phyloP scores from a whole-genome alignment of 2,888 invertebrate genomes.

The Nomada flava region DNA sequence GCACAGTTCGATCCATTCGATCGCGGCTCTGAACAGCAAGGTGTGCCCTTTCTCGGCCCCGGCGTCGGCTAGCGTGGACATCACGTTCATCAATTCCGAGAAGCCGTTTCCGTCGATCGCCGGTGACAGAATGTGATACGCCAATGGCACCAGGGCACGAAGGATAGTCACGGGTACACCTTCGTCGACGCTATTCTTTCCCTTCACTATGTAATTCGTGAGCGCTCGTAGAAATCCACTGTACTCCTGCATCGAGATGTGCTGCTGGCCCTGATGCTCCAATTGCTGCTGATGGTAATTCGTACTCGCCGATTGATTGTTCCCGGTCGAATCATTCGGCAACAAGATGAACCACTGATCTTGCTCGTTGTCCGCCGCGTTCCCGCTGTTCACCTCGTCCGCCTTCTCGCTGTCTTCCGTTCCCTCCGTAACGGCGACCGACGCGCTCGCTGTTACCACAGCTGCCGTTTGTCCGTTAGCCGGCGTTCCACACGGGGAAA shows the following conservation, averaged over 20 bases:
- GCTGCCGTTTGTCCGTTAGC: constrained; percentile 86
- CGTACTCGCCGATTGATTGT: constrained; percentile 76
- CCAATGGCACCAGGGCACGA: constrained; percentile 90
- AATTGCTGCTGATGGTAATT: constrained; percentile 59
- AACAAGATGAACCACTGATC: constrained; percentile 76
- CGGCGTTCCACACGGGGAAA: constrained; percentile 84
- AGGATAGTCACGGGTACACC: constrained; percentile 88
- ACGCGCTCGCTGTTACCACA: constrained; percentile 81
- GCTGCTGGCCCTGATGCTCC: constrained; percentile 69
- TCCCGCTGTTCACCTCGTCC: constrained; percentile 75
- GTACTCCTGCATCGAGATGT: constrained; percentile 87
- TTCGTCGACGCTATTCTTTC: constrained; percentile 87
- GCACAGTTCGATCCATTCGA: constrained; percentile 92
- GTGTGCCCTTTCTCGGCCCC: constrained; percentile 92
- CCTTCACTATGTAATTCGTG: constrained; percentile 90
- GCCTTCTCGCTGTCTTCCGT: constrained; percentile 73
- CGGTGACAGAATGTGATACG: constrained; percentile 88
- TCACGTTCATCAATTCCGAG: constrained; percentile 90
- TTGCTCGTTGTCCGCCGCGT: constrained; percentile 71
- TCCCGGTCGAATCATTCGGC: constrained; percentile 69
- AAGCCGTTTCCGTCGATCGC: constrained; percentile 90
- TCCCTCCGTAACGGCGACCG: constrained; percentile 62
- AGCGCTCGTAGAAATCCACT: constrained; percentile 89
- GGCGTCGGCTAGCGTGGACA: constrained; percentile 94
- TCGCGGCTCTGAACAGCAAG: constrained; percentile 91